phyloP scores from a whole-genome alignment of 2,797 vertebrate genomes.

The Hylomyscus alleni region DNA sequence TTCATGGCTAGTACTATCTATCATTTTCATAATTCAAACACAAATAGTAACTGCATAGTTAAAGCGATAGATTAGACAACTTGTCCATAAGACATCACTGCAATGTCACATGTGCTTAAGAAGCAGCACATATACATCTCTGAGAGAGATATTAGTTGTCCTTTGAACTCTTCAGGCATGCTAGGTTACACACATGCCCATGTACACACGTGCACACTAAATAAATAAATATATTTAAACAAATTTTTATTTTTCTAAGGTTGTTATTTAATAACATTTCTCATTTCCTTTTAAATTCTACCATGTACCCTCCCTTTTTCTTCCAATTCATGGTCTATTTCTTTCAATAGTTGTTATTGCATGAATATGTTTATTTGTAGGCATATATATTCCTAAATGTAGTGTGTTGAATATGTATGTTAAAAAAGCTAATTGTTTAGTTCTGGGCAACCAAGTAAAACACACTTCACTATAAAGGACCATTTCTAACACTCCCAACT shows the following conservation, averaged over 20 bases:
- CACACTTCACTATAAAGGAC: background rate
- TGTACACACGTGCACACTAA: too few relatives aligned
- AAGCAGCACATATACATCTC: accelerated
- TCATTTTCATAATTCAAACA: background rate
- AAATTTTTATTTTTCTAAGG: background rate
- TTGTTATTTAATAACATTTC: background rate
- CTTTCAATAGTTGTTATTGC: background rate
- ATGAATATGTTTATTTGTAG: background rate
- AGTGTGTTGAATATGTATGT: background rate
- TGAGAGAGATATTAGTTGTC: background rate
- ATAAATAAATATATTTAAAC: background rate
- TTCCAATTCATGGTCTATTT: background rate
- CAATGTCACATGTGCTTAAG: background rate
- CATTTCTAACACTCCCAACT: background rate
- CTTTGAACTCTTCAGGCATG: background rate
- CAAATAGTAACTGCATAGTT: constrained; percentile 19
- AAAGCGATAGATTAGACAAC: background rate
- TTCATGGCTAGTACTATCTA: background rate
- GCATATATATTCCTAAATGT: background rate
- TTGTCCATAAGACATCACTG: background rate
- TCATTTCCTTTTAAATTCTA: background rate
- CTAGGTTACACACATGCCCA: background rate
- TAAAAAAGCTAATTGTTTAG: background rate
- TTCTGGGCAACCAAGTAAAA: background rate
- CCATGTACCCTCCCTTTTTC: too few relatives aligned